Evolutionary conservation across 92 coral and sea anemone genomes (phyloP).

Genomic region (Palythoa grandis): DNA sequence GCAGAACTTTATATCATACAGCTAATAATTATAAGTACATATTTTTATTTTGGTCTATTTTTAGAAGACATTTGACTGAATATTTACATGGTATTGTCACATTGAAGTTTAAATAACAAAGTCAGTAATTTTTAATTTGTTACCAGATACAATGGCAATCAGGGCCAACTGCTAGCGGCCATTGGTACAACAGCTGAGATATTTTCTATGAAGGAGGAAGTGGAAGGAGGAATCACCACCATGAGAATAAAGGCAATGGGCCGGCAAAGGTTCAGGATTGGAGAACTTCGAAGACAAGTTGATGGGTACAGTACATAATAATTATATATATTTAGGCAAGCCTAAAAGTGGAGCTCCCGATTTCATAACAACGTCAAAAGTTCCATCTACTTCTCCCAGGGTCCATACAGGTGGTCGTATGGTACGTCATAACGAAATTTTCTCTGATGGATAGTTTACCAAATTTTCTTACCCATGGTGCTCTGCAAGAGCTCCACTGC

Average conservation of each 20-base stretch:
- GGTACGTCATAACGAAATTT: too few species aligned
- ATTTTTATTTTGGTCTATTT: neutral
- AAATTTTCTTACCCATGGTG: too few species aligned
- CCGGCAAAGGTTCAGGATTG: conserved; percentile 84
- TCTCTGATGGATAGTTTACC: too few species aligned
- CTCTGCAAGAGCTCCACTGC: too few species aligned
- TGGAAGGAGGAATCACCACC: conserved; percentile 88
- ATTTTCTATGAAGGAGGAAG: conserved; percentile 92
- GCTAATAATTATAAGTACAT: too few species aligned
- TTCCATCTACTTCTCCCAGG: too few species aligned
- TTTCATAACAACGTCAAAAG: too few species aligned
- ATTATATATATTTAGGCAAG: too few species aligned
- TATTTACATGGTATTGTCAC: too few species aligned
- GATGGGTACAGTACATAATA: conserved; percentile 74
- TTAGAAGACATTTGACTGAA: neutral
- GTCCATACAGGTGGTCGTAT: too few species aligned
- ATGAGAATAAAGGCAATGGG: conserved; percentile 91
- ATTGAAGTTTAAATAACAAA: neutral
- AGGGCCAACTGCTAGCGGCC: conserved; percentile 67
- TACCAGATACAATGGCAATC: conserved; percentile 53
- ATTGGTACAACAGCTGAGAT: conserved; percentile 97
- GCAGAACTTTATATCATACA: too few species aligned
- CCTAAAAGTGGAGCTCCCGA: too few species aligned
- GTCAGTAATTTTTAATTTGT: neutral
- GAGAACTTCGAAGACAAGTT: conserved; percentile 86